Conservation (phyloP, 2,888 invertebrate genomes). For the Andrena flavipes region DNA sequence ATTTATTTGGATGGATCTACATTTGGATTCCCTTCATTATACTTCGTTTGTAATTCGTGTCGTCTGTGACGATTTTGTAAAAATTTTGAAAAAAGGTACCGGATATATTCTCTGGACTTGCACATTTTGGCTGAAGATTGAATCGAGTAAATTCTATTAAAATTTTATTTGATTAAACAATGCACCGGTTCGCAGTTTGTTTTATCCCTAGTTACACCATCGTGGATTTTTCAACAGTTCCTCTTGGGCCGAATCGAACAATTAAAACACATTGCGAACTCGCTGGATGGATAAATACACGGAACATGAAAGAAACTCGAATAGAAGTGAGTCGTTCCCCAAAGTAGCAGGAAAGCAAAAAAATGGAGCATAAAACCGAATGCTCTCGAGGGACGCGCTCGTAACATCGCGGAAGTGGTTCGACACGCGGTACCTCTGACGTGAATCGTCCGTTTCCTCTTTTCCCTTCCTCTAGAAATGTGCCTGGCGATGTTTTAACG, state of each 20-base stretch:
- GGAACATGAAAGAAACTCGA: neutral
- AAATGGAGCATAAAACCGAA: conserved; percentile 16
- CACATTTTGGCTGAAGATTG: neutral
- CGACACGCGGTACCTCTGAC: conserved; percentile 27
- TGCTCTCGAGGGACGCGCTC: conserved; percentile 10
- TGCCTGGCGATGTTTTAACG: conserved; percentile 53
- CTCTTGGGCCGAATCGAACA: neutral
- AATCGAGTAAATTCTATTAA: neutral
- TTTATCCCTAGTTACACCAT: neutral
- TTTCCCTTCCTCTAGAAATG: conserved; percentile 32
- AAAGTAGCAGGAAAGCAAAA: neutral
- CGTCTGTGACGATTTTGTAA: too few relatives aligned
- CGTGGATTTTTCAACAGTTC: neutral
- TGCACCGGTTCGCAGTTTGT: neutral
- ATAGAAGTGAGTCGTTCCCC: conserved; percentile 3
- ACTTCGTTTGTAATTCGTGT: too few relatives aligned
- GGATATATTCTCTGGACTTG: too few relatives aligned
- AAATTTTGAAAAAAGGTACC: too few relatives aligned
- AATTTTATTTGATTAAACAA: neutral
- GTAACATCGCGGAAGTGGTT: conserved; percentile 60
- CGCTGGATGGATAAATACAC: conserved; percentile 11
- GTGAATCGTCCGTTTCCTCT: conserved; percentile 32
- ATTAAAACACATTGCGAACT: neutral
- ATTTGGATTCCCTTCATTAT: too few relatives aligned
- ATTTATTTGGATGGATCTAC: too few relatives aligned